Percentiles rank a stretch among this genome's conserved stretches.
Evolutionary conservation across 1,140 invertebrate genomes (phyloP).

Genomic region (Listronotus bonariensis): DNA sequence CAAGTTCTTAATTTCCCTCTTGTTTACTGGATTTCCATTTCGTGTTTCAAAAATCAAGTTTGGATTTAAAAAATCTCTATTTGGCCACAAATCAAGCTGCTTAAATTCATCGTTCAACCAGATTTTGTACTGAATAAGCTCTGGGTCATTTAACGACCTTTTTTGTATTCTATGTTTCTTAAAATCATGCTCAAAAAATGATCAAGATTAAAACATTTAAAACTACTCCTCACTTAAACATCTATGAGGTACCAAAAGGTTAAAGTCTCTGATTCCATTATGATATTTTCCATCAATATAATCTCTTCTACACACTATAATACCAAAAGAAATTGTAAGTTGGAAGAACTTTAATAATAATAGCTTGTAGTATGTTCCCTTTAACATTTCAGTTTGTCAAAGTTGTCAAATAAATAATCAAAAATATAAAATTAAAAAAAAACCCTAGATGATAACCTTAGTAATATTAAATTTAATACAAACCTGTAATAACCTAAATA

Average conservation of each 20-base stretch:
- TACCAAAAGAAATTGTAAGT: too few relatives aligned
- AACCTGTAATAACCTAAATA: too few relatives aligned
- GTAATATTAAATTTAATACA: too few relatives aligned
- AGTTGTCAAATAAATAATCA: too few relatives aligned
- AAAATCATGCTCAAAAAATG: slow-evolving; percentile 9
- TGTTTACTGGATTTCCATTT: slow-evolving; percentile 33
- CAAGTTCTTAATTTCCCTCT: slow-evolving; percentile 33
- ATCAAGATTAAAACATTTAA: background rate
- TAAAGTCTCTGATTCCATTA: slow-evolving; percentile 9
- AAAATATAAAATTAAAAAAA: too few relatives aligned
- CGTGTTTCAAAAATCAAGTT: slow-evolving; percentile 61
- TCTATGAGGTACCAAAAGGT: background rate
- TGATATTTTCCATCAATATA: slow-evolving; percentile 7
- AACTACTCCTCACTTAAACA: background rate
- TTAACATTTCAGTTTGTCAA: too few relatives aligned
- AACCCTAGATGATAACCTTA: too few relatives aligned
- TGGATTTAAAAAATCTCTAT: slow-evolving; percentile 60
- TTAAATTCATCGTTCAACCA: slow-evolving; percentile 56
- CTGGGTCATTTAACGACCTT: slow-evolving; percentile 41
- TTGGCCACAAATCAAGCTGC: slow-evolving; percentile 60
- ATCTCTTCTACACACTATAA: too few relatives aligned
- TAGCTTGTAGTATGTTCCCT: too few relatives aligned
- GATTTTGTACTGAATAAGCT: slow-evolving; percentile 56
- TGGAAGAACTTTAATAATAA: too few relatives aligned
- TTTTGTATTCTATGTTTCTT: slow-evolving; percentile 23